Evolutionary conservation across 2,113 vertebrate genomes (phyloP).

Genomic region (Uria aalge): DNA sequence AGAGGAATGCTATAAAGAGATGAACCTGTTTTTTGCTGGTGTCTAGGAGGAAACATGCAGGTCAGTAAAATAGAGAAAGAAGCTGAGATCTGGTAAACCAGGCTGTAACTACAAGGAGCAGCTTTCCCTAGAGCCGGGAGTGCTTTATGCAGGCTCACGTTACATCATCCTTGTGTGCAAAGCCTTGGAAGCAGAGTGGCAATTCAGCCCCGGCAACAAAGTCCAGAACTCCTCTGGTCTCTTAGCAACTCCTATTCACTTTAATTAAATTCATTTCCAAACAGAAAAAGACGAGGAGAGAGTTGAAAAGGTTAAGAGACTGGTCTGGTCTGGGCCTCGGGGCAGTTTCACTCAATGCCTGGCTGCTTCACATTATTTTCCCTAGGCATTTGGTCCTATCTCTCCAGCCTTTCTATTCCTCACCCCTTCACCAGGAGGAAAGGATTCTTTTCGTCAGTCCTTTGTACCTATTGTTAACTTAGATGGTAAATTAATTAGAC

Average conservation of each 20-base stretch:
- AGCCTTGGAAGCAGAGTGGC: neutral
- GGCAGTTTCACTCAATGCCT: neutral
- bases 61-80: neutral
- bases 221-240: constrained; percentile 48
- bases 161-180: neutral
- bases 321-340: neutral
- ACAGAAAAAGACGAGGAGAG: constrained; percentile 11
- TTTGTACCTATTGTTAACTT: neutral
- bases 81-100: neutral
- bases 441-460: neutral
- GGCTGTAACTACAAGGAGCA: neutral
- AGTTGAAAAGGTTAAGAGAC: neutral
- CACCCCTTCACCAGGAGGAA: neutral
- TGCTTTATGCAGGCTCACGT: neutral
- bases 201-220: constrained; percentile 48
- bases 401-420: neutral
- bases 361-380: neutral
- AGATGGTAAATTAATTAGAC: neutral
- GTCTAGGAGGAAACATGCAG: neutral
- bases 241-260: constrained; percentile 61
- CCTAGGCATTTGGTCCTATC: neutral
- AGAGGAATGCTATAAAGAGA: neutral
- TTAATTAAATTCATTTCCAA: constrained; percentile 52
- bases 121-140: neutral
- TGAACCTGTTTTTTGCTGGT: rapidly evolving